These are phyloP conservation scores for Mystacornis crossleyi DNA, from an alignment of 2,113 vertebrate species.

Conservation along the genomic window DNA sequence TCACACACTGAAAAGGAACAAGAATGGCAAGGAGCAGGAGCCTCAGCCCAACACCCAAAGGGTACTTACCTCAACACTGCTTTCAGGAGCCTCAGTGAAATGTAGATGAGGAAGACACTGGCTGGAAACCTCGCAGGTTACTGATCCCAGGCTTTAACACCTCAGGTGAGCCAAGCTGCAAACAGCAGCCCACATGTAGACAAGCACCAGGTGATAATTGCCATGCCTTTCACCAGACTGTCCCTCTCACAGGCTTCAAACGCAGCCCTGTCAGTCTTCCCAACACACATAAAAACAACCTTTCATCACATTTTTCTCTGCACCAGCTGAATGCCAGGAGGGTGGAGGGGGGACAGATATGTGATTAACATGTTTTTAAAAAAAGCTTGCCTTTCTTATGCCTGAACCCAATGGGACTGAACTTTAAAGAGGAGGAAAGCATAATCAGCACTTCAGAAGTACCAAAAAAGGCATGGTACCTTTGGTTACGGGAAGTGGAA, in stretches of 20 bases:
- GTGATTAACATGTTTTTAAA: not conserved
- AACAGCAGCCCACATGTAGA: not conserved
- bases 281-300: not conserved
- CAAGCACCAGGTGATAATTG: not conserved
- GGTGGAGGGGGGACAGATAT: not conserved
- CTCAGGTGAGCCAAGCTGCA: not conserved
- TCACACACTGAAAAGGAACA: not conserved
- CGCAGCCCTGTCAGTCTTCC: not conserved
- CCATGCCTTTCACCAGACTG: not conserved
- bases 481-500: not conserved
- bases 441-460: not conserved
- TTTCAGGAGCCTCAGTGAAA: not conserved
- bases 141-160: not conserved
- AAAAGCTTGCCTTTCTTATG: not conserved
- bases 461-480: not conserved
- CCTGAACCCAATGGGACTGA: not conserved
- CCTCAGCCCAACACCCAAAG: rapidly evolving
- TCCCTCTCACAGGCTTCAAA: not conserved
- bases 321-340: not conserved
- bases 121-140: not conserved
- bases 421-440: not conserved
- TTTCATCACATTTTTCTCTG: not conserved
- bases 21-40: not conserved
- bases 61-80: no score
- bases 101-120: rapidly evolving